Evolutionary conservation across 1,140 invertebrate species (phyloP), one percentile per base, ranked within the genome.

Genomic region (Zaprionus ornatus): DNA sequence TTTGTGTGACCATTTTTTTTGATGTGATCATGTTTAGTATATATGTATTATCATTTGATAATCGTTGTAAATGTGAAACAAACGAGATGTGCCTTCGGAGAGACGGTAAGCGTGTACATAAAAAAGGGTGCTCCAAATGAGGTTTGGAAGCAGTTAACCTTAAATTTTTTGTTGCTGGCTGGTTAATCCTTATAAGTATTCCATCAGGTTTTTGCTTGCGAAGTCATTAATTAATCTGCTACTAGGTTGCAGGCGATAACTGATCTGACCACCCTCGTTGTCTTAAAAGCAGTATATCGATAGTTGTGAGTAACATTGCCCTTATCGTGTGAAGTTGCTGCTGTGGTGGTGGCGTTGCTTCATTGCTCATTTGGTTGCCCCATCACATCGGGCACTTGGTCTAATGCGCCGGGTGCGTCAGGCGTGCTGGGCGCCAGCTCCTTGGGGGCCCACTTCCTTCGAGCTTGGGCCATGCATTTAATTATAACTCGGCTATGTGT

Each of bases 401-500:
- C 25, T 35, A 57, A 62, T 56, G 55, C 42, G 45, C 59, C 55
- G 42, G 23, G 21, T 57, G 35, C 6, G 37, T 15, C 15, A n/a
- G 35, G 7, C 50, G 25, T 12, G n/a, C 23, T n/a, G 23, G 23
- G 37, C 42, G 48, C 35, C 32, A 42, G 35, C 45, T 50, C 29
- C 32, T 42, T 42, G 17, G 50, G 62, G 42, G 37, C 10, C n/a
- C 52, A 69, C 67, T 69, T 56, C 21, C 72, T 55, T 67, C n/a
- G 17, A 6, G 32, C 37, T 9, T 17, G 65, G 42, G 50, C 82
- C 69, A 67, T 77, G 85, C 85, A 88, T 85, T 88, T 85, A 88
- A 88, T 88, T 88, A 88, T 88, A 85, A 85, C 77, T 61, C 69
- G 68, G 80, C 60, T 66, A 54, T 73, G 72, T 79, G 77, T 71